Conservation (phyloP, 2,888 invertebrate species). For the Lucinisca nassula region DNA sequence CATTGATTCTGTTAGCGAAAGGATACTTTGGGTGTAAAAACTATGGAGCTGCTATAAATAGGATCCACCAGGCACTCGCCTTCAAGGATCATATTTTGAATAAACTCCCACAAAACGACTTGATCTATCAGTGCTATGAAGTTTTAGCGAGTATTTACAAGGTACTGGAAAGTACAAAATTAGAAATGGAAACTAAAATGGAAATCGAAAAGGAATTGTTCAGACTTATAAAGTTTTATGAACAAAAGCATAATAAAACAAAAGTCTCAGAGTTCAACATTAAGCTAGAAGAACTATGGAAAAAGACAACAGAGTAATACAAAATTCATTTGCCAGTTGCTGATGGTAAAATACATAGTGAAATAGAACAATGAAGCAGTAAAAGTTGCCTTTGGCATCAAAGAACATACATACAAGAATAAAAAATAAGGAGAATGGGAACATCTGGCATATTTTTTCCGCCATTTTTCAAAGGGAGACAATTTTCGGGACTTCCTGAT, state of each 20-base stretch:
- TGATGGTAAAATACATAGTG: too few species aligned
- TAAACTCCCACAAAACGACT: constrained; percentile 44
- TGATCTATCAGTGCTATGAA: constrained; percentile 46
- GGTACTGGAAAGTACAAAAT: constrained; percentile 10
- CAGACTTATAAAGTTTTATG: constrained; percentile 20
- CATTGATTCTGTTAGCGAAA: constrained; percentile 41
- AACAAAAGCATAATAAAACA: background rate
- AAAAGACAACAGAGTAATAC: too few species aligned
- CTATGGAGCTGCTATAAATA: constrained; percentile 27
- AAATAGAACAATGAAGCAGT: too few species aligned
- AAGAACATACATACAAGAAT: too few species aligned
- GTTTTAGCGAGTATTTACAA: constrained; percentile 45
- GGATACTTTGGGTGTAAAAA: constrained; percentile 22
- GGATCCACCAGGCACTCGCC: constrained; percentile 31
- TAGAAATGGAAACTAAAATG: constrained; percentile 34
- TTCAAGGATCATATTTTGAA: constrained; percentile 21
- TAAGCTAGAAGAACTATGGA: background rate
- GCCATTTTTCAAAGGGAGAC: too few species aligned
- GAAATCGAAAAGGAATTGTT: constrained; percentile 54
- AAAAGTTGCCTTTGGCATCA: too few species aligned
- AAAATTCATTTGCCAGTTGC: too few species aligned
- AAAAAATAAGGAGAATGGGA: too few species aligned
- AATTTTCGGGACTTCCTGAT: too few species aligned
- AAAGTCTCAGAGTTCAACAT: background rate
- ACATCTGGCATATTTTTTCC: too few species aligned